Evolutionary conservation across 2,113 vertebrate genomes (phyloP).

Genomic region (Platysternon megacephalum): DNA sequence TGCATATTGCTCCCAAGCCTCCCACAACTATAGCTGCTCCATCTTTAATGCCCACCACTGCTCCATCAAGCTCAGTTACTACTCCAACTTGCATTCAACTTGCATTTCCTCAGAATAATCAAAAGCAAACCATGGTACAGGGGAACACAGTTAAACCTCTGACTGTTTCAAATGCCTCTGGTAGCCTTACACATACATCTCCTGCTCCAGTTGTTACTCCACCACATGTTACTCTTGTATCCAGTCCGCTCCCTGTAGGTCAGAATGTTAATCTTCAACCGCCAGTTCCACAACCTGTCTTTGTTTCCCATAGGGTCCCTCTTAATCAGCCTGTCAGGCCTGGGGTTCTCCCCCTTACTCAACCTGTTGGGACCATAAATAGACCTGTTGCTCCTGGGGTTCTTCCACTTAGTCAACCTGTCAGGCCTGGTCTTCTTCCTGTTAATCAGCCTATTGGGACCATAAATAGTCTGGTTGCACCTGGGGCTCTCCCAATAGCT

Average conservation of each 20-base stretch:
- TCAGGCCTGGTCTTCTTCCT: conserved; percentile 72
- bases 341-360: conserved; percentile 74
- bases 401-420: conserved; percentile 68
- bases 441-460: conserved; percentile 72
- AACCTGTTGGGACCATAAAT: conserved; percentile 71
- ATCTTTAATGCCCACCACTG: conserved; percentile 18
- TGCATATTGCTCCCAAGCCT: conserved; percentile 81
- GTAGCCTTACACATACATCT: conserved; percentile 60
- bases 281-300: conserved; percentile 68
- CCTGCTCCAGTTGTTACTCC: conserved; percentile 36
- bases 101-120: conserved; percentile 73
- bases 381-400: conserved; percentile 71
- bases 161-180: conserved; percentile 58
- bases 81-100: conserved; percentile 72
- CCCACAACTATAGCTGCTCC: not conserved
- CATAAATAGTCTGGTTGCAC: conserved; percentile 47
- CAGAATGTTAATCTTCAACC: conserved; percentile 74
- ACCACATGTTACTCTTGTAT: conserved; percentile 79
- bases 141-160: conserved; percentile 27
- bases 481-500: conserved; percentile 65
- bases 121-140: conserved; percentile 65
- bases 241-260: conserved; percentile 77
- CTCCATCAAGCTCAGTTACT: not conserved
- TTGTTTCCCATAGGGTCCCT: conserved; percentile 80
- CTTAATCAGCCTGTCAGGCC: conserved; percentile 75